Percentiles rank a stretch among this genome's conserved stretches.
phyloP scores from a whole-genome alignment of 1,140 invertebrate genomes.

The Cyclina sinensis region DNA sequence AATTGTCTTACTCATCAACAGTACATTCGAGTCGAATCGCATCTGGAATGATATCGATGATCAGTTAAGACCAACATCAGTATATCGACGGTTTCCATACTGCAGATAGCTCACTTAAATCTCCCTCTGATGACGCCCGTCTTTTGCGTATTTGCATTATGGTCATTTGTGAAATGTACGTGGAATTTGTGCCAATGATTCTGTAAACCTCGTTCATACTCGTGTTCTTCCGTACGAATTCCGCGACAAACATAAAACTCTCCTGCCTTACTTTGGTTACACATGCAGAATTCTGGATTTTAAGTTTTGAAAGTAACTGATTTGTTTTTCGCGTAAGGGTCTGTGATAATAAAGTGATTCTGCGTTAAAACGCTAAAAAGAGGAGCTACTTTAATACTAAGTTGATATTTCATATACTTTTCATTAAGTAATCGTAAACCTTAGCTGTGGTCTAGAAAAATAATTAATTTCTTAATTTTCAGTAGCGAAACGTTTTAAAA shows the following conservation, averaged over 20 bases:
- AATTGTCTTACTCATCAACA: too few species aligned
- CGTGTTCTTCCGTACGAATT: neutral
- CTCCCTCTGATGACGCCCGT: neutral
- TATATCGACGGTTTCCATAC: neutral
- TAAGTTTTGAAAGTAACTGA: constrained; percentile 7
- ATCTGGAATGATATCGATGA: too few species aligned
- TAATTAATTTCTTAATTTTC: too few species aligned
- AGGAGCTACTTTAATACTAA: too few species aligned
- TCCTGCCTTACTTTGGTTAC: neutral
- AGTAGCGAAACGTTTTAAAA: too few species aligned
- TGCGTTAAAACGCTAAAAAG: too few species aligned
- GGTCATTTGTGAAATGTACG: constrained; percentile 24
- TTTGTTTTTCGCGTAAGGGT: constrained; percentile 1
- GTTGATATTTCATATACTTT: too few species aligned
- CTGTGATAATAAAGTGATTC: neutral
- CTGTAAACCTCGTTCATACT: neutral
- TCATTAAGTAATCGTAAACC: too few species aligned
- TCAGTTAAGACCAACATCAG: too few species aligned
- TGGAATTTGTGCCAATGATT: neutral
- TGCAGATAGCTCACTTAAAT: neutral
- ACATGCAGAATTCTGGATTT: neutral
- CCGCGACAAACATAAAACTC: constrained; percentile 10
- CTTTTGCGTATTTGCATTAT: neutral
- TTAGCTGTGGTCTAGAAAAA: too few species aligned
- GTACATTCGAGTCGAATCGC: too few species aligned